Percentiles rank a stretch among this genome's conserved stretches.
phyloP scores from a whole-genome alignment of 1,140 invertebrate species.

The Philopotamus ludificatus region DNA sequence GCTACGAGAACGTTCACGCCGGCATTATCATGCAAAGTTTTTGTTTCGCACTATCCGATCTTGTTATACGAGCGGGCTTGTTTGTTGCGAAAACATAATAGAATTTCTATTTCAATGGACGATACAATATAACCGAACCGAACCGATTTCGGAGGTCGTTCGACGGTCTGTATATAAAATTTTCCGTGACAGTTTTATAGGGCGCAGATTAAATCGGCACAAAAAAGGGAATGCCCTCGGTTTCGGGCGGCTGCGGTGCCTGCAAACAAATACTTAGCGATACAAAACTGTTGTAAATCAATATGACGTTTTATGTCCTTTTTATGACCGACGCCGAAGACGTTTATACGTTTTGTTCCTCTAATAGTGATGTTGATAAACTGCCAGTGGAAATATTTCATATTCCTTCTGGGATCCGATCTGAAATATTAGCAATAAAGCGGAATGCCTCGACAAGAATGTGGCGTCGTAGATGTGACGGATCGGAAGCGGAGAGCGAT shows the following conservation, averaged over 20 bases:
- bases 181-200: constrained; percentile 28
- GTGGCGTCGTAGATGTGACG: too few relatives aligned
- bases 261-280: constrained; percentile 14
- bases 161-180: constrained; percentile 26
- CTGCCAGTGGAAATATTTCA: not conserved
- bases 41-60: not conserved
- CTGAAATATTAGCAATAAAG: not conserved
- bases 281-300: constrained; percentile 22
- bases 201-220: constrained; percentile 23
- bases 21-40: not conserved
- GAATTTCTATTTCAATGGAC: constrained; percentile 23
- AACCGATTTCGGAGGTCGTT: constrained; percentile 19
- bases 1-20: too few relatives aligned
- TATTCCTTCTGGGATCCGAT: not conserved
- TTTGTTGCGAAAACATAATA: constrained; percentile 25
- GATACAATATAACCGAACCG: constrained; percentile 18
- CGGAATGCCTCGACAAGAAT: too few relatives aligned
- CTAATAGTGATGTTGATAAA: constrained; percentile 23
- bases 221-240: not conserved
- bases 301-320: constrained; percentile 21
- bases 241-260: not conserved
- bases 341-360: constrained; percentile 22
- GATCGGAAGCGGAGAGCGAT: too few relatives aligned
- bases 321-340: constrained; percentile 18
- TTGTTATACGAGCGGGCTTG: constrained; percentile 1